Conservation (phyloP, 2,888 invertebrate genomes). For the Caenorhabditis sp. region DNA sequence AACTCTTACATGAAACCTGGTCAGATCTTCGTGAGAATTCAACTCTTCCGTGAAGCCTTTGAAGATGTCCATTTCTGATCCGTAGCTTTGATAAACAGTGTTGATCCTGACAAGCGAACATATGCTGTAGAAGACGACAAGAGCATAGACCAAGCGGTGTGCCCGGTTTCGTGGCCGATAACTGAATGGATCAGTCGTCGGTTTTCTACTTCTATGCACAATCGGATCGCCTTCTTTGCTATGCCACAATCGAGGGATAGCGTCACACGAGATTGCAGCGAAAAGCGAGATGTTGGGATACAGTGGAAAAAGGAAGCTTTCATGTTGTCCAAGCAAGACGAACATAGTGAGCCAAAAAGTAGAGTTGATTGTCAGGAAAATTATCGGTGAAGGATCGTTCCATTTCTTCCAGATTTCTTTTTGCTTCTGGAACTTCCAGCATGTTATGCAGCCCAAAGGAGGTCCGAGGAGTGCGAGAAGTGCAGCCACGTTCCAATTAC, state of each 20-base stretch:
- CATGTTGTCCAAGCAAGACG: background rate
- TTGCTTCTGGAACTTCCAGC: background rate
- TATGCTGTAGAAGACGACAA: background rate
- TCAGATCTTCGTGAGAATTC: background rate
- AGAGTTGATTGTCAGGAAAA: background rate
- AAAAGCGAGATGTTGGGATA: background rate
- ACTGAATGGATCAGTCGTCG: background rate
- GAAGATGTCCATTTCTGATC: slow-evolving; percentile 9
- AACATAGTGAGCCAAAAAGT: background rate
- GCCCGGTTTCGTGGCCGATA: background rate
- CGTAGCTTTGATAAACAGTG: background rate
- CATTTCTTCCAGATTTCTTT: background rate
- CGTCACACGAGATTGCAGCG: background rate
- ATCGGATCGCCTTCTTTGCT: background rate
- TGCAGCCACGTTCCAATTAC: background rate
- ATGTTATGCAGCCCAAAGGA: background rate
- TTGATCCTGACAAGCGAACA: background rate
- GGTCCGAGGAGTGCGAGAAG: background rate
- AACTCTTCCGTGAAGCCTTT: background rate
- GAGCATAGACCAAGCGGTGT: background rate
- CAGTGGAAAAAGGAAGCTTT: background rate
- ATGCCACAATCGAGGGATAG: background rate
- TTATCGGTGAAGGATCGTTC: background rate
- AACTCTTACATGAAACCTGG: background rate
- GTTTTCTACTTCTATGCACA: background rate